Evolutionary conservation across 2,888 invertebrate genomes (phyloP), one percentile per base, ranked within the genome.

Genomic region (Drosophila hamatofila): DNA sequence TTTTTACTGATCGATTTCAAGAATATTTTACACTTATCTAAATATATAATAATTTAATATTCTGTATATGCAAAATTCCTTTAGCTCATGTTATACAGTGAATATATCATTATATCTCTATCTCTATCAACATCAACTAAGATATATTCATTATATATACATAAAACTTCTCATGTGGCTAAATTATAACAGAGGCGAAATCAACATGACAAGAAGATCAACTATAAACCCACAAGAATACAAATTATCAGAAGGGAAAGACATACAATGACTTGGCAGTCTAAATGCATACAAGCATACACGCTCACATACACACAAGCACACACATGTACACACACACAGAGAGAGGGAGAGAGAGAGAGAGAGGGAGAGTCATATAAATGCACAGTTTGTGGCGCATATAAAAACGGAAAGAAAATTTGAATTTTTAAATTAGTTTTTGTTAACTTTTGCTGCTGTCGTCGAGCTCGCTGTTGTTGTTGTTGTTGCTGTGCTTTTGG

Each of bases 351-450:
- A 5, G 18, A 27, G 25, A 27, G 37, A 18, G 18, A 7, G n/a
- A 11, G 25, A 37, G 41, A 62, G 56, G 30, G 30, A 65, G 44
- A 72, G 68, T 79, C 86, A 80, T 81, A 86, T 89, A 88, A 89
- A 86, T 81, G 81, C 80, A 88, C 85, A 89, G 84, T 86, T 84
- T 84, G 84, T 81, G 82, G 72, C 72, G 89, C 85, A 89, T 86
- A 86, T 86, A 82, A 82, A 86, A 78, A 78, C 80, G 80, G 83
- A 88, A 91, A 88, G 85, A 76, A 92, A 91, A 92, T 92, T 92
- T 92, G 91, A 92, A 92, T 92, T 92, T 92, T 92, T 91, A 92
- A 92, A 92, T 92, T 92, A 92, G 92, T 92, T 92, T 92, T 92
- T 75, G 92, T 90, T 91, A 92, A 91, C 91, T 92, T 90, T 81